These are phyloP conservation scores for Geotrupes spiniger DNA, from an alignment of 2,888 invertebrate species.

Conservation along the genomic window DNA sequence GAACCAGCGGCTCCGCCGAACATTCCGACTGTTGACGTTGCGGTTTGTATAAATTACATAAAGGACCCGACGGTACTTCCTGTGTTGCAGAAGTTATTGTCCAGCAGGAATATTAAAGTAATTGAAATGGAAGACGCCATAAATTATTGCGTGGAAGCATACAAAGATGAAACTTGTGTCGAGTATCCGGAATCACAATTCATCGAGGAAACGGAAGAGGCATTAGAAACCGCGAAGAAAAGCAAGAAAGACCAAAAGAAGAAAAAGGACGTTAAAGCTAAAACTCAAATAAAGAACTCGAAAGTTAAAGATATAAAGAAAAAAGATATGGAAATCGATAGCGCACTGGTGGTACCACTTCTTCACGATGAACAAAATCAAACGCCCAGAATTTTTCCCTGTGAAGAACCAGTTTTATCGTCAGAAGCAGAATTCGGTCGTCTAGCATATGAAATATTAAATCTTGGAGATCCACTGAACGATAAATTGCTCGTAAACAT, in stretches of 20 bases:
- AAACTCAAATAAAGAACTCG: constrained; percentile 34
- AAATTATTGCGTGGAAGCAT: constrained; percentile 57
- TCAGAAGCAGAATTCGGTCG: constrained; percentile 56
- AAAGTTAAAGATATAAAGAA: constrained; percentile 11
- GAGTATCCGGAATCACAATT: constrained; percentile 44
- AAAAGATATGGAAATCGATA: constrained; percentile 6
- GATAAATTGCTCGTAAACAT: constrained; percentile 58
- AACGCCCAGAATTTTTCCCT: constrained; percentile 60
- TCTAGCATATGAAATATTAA: constrained; percentile 51
- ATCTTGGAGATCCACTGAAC: constrained; percentile 51
- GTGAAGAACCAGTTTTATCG: constrained; percentile 56
- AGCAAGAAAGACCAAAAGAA: not conserved
- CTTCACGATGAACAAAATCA: constrained; percentile 53
- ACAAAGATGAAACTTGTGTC: constrained; percentile 53
- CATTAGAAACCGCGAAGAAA: constrained; percentile 11
- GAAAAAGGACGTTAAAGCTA: constrained; percentile 40
- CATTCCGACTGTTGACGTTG: constrained; percentile 36
- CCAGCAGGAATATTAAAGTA: constrained; percentile 34
- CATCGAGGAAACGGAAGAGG: constrained; percentile 47
- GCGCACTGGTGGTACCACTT: not conserved
- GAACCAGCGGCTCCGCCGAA: constrained; percentile 32
- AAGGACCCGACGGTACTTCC: constrained; percentile 35
- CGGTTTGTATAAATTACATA: constrained; percentile 42
- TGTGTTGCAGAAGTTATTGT: constrained; percentile 39
- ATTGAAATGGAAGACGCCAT: constrained; percentile 51